Evolutionary conservation across 2,797 vertebrate genomes (phyloP).

Genomic region (Ciconia nigra): DNA sequence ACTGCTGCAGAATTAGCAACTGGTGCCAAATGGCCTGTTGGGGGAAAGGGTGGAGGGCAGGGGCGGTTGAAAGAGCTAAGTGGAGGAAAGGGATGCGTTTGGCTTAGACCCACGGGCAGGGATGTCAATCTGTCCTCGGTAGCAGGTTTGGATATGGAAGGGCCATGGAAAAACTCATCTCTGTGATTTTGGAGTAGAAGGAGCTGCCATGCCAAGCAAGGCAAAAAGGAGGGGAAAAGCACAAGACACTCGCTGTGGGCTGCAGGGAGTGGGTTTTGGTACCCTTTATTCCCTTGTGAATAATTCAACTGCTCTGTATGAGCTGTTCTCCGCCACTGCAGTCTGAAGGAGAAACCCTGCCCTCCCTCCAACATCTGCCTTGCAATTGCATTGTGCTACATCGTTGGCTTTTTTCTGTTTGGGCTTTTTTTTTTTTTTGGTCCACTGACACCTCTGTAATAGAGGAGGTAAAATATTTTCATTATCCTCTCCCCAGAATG

Average conservation of each 20-base stretch:
- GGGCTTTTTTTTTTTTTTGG: background rate
- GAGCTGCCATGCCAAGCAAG: fast-evolving
- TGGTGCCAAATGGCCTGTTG: fast-evolving
- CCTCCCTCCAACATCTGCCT: background rate
- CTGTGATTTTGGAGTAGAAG: background rate
- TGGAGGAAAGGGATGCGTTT: background rate
- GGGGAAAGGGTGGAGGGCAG: background rate
- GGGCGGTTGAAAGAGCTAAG: background rate
- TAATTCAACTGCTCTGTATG: background rate
- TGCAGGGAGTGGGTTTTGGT: background rate
- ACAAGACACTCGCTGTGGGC: background rate
- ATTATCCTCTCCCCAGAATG: constrained; percentile 73
- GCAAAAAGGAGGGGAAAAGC: background rate
- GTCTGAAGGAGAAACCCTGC: background rate
- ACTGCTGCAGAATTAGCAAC: fast-evolving
- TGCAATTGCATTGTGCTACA: background rate
- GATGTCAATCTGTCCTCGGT: background rate
- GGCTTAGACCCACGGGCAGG: background rate
- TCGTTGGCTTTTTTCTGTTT: background rate
- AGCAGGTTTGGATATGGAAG: background rate
- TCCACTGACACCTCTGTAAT: constrained; percentile 50
- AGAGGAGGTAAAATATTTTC: constrained; percentile 74
- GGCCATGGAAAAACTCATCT: background rate
- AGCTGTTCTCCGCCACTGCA: background rate
- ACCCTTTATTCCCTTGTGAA: background rate